Evolutionary conservation across 1,140 invertebrate genomes (phyloP).

Genomic region (Sinonovacula constricta): DNA sequence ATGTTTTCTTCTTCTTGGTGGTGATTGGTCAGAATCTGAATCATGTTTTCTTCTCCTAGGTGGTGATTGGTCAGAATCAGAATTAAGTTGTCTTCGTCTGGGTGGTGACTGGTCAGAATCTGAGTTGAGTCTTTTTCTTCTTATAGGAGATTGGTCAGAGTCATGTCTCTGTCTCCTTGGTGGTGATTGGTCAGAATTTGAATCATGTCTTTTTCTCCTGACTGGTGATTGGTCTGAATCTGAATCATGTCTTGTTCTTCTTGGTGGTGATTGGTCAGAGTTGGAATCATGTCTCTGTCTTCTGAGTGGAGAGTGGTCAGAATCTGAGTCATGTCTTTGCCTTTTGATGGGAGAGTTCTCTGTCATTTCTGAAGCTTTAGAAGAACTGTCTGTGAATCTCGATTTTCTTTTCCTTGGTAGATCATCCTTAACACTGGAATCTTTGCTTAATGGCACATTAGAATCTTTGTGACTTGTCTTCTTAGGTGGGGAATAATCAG

Average conservation of each 20-base stretch:
- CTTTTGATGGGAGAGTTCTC: slow-evolving; percentile 62
- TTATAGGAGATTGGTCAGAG: slow-evolving; percentile 54
- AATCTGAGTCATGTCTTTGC: slow-evolving; percentile 66
- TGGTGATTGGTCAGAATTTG: slow-evolving; percentile 73
- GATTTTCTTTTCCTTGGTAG: slow-evolving; percentile 54
- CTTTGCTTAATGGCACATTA: too few species aligned
- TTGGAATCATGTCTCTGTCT: slow-evolving; percentile 63
- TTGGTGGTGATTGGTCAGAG: slow-evolving; percentile 68
- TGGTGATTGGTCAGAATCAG: slow-evolving; percentile 68
- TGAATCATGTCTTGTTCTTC: slow-evolving; percentile 63
- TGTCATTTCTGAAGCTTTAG: slow-evolving; percentile 65
- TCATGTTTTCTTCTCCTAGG: slow-evolving; percentile 59
- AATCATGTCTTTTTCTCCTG: slow-evolving; percentile 56
- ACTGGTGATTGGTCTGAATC: slow-evolving; percentile 74
- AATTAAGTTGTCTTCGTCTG: slow-evolving; percentile 58
- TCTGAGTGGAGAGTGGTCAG: slow-evolving; percentile 62
- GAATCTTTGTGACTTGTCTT: too few species aligned
- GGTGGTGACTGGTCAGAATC: slow-evolving; percentile 68
- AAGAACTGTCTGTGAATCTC: slow-evolving; percentile 69
- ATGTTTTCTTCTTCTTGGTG: slow-evolving; percentile 53
- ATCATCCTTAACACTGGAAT: slow-evolving; percentile 61
- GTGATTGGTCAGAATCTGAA: slow-evolving; percentile 69
- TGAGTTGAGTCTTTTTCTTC: slow-evolving; percentile 52
- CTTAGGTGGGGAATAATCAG: slow-evolving; percentile 62
- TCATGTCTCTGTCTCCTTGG: slow-evolving; percentile 54